Percentiles rank a stretch among this genome's conserved stretches.
Conservation (phyloP, 2,113 vertebrate genomes). For the Rhabdomys dilectus region DNA sequence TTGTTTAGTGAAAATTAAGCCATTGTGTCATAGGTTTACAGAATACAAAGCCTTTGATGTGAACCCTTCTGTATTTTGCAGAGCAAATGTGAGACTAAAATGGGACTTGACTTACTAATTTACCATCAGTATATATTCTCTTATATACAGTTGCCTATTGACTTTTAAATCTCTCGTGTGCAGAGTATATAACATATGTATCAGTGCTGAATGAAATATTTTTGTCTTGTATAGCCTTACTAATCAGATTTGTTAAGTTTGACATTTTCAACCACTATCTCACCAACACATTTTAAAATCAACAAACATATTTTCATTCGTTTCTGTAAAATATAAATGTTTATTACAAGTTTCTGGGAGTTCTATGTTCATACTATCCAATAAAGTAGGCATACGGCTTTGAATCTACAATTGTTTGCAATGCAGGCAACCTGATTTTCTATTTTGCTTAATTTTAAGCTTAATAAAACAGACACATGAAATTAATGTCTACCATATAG, state of each 20-base stretch:
- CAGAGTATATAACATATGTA: neutral
- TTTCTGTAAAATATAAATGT: neutral
- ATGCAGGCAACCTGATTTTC: neutral
- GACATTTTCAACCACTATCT: neutral
- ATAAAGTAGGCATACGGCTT: neutral
- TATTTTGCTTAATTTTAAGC: neutral
- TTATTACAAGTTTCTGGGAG: neutral
- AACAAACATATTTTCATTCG: neutral
- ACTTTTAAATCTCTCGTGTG: neutral
- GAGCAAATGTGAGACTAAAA: neutral
- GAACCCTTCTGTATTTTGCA: neutral
- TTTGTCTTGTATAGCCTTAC: constrained; percentile 17
- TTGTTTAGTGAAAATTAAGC: constrained; percentile 34
- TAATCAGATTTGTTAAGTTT: neutral
- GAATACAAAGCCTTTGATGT: neutral
- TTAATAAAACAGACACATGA: neutral
- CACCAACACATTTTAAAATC: neutral
- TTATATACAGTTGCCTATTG: neutral
- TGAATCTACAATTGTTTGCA: neutral
- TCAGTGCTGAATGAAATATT: neutral
- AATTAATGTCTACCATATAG: neutral
- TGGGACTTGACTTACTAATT: neutral
- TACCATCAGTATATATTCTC: neutral
- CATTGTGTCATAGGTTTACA: neutral
- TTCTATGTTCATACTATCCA: neutral